Evolutionary conservation across 1,140 invertebrate genomes (phyloP), one percentile per base, ranked within the genome.

Genomic region (Panagrolaimus sp.): DNA sequence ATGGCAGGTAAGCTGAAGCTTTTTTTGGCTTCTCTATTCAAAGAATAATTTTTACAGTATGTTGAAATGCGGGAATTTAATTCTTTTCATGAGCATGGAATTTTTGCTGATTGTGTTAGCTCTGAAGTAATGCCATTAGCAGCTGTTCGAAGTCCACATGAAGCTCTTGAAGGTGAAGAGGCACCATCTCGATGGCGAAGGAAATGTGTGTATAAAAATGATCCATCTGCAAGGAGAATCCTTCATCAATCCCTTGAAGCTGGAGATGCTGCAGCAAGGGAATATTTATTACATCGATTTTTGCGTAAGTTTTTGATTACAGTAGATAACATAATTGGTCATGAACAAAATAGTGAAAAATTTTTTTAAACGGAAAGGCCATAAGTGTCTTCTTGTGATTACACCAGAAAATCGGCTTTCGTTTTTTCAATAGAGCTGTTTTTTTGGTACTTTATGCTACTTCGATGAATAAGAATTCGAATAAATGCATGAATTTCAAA

Each of bases 81-180:
- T 62, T 46, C 78, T 16, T 13, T 71, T 42, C 76, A 78, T 63
- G 77, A 78, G 45, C 76, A 78, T 61, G 74, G 77, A 31, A 71
- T 78, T n/a, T 81, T 80, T 44, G 78, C 71, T 53, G 76, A 78
- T 46, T 78, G 76, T 64, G 63, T 78, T 65, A 42, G 66, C 8
- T 78, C 70, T n/a, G 78, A 78, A 27, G 62, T 68, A 66, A 51
- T 65, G 8, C 66, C 74, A 47, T 63, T 75, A 43, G 65, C 79
- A 14, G 45, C 62, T 61, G 51, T 61, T 23, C 20, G 9, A 38
- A 38, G 31, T 23, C 42, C 46, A 2, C 31, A 51, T 43, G 64
- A 69, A 16, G 48, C 65, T 14, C 44, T 38, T 7, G 11, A 38
- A 0, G 31, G 65, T 68, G 48, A 11, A 43, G 48, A 68, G 20